A percentile compares a stretch with the other conserved stretches of the same genome.
phyloP scores from a whole-genome alignment of 1,140 invertebrate genomes.

The Microplitis mediator region DNA sequence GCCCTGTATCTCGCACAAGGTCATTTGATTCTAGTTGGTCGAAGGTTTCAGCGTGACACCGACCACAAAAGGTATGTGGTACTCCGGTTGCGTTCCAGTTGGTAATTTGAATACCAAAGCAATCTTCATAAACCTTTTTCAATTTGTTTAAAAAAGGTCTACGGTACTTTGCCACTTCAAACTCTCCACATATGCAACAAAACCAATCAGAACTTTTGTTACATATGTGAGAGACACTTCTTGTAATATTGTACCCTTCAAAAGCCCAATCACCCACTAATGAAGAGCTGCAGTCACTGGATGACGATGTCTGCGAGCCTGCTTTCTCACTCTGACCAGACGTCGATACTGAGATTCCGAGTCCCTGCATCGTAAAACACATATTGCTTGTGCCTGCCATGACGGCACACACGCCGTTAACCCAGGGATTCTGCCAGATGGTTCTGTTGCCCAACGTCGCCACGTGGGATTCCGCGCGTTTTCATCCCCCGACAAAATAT shows the following conservation, averaged over 20 bases:
- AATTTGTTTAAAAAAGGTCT: no score
- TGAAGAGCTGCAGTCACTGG: constrained; percentile 32
- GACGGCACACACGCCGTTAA: neutral
- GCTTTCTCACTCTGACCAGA: constrained; percentile 37
- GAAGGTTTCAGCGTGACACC: neutral
- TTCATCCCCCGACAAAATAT: no score
- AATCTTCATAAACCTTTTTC: no score
- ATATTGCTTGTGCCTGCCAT: constrained; percentile 28
- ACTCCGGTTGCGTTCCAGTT: no score
- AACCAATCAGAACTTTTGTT: no score
- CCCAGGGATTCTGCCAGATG: constrained; percentile 27
- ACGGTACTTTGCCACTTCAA: no score
- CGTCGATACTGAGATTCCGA: constrained; percentile 34
- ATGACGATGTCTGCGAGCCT: constrained; percentile 38
- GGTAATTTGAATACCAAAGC: no score
- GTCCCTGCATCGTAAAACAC: constrained; percentile 33
- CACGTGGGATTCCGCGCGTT: no score
- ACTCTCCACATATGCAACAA: no score
- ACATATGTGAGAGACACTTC: neutral
- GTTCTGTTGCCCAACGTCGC: constrained; percentile 35
- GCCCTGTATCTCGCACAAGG: neutral
- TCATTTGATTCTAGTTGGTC: neutral
- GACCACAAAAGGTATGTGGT: no score
- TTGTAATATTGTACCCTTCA: constrained; percentile 31
- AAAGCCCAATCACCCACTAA: constrained; percentile 29